Evolutionary conservation across 2,113 vertebrate genomes (phyloP).

Genomic region (Entosphenus tridentatus): DNA sequence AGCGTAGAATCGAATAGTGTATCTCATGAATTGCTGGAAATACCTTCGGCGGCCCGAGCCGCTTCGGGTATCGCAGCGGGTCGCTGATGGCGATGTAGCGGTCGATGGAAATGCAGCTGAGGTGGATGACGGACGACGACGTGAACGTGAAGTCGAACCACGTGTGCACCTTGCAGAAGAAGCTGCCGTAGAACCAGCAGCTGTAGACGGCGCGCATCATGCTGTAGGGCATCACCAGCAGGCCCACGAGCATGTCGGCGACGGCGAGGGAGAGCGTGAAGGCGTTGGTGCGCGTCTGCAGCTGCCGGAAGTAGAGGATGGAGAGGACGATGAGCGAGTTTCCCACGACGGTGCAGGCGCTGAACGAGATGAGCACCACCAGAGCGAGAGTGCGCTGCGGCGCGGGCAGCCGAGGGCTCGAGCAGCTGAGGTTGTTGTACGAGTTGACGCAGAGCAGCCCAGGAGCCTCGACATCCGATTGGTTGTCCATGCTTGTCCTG

Average conservation of each 20-base stretch:
- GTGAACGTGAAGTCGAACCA: conserved; percentile 24
- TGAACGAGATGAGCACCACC: conserved; percentile 7
- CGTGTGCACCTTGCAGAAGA: conserved; percentile 21
- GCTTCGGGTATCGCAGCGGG: conserved; percentile 15
- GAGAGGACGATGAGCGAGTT: conserved; percentile 18
- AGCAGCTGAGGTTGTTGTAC: too few species aligned
- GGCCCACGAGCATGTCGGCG: conserved; percentile 21
- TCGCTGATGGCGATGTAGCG: conserved; percentile 19
- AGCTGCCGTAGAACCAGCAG: conserved; percentile 22
- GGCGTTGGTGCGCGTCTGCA: conserved; percentile 19
- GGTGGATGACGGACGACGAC: conserved; percentile 22
- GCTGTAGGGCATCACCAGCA: conserved; percentile 21
- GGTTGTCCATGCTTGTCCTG: too few species aligned
- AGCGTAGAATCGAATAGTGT: too few species aligned
- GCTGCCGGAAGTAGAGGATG: conserved; percentile 18
- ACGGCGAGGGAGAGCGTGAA: conserved; percentile 16
- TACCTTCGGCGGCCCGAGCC: too few species aligned
- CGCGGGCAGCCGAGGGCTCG: too few species aligned
- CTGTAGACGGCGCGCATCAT: conserved; percentile 24
- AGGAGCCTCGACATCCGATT: too few species aligned
- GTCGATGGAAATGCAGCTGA: conserved; percentile 19
- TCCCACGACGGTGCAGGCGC: conserved; percentile 14
- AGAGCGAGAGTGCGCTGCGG: too few species aligned
- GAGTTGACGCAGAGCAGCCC: too few species aligned
- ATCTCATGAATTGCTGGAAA: too few species aligned